Evolutionary conservation across 2,113 vertebrate species (phyloP).

Genomic region (Microtus pennsylvanicus): DNA sequence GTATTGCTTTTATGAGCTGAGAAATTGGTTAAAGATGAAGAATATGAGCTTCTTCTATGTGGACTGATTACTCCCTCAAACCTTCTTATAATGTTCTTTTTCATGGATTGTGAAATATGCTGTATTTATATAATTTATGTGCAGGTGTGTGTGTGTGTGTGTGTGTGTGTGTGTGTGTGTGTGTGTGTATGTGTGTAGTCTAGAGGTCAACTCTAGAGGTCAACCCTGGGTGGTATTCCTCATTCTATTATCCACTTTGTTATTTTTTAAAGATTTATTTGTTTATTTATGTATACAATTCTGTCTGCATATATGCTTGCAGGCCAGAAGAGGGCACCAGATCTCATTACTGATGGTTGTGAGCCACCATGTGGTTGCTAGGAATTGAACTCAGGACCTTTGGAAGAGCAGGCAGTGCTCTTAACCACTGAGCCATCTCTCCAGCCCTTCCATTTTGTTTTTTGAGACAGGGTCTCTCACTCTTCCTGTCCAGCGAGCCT

Average conservation of each 20-base stretch:
- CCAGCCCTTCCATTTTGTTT: neutral
- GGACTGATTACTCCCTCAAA: neutral
- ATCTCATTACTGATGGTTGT: too few species aligned
- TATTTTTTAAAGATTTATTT: neutral
- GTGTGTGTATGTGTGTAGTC: too few species aligned
- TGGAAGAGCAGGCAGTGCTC: too few species aligned
- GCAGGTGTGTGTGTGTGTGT: neutral
- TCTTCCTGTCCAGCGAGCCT: neutral
- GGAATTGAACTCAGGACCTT: too few species aligned
- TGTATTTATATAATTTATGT: neutral
- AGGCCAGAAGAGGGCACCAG: too few species aligned
- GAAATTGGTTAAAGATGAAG: neutral
- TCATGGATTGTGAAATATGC: neutral
- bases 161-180: too few species aligned
- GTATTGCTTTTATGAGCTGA: conserved; percentile 1
- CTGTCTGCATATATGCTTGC: too few species aligned
- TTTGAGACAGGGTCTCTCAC: neutral
- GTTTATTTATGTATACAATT: too few species aligned
- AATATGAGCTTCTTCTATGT: neutral
- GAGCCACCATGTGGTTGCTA: too few species aligned
- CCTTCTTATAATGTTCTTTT: neutral
- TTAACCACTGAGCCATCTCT: too few species aligned
- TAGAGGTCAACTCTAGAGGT: too few species aligned
- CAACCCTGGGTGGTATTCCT: neutral
- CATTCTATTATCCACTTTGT: neutral